Conservation (phyloP, 92 coral and sea anemone genomes). For the Umimayanthus chanpuru region DNA sequence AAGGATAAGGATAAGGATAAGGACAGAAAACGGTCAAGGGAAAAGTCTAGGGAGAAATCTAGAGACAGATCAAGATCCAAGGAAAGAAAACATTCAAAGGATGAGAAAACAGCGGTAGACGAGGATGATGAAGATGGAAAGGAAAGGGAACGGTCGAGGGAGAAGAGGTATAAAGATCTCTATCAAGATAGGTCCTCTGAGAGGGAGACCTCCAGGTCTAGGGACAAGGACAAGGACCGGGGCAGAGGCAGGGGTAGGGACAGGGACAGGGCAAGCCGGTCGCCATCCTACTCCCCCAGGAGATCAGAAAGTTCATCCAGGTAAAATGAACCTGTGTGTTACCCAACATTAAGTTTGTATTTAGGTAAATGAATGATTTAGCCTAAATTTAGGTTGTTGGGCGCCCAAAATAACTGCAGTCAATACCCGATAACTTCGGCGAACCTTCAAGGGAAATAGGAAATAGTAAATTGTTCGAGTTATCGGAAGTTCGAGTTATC, state of each 20-base stretch:
- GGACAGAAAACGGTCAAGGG: constrained; percentile 65
- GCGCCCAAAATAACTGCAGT: too few relatives aligned
- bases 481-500: too few relatives aligned
- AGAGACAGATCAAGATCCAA: constrained; percentile 65
- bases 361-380: too few relatives aligned
- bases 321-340: background rate
- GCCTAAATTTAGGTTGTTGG: too few relatives aligned
- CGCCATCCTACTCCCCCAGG: constrained; percentile 27
- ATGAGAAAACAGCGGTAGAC: constrained; percentile 41
- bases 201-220: constrained; percentile 37
- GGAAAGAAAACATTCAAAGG: constrained; percentile 47
- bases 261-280: constrained; percentile 34
- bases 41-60: constrained; percentile 58
- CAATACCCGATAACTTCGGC: too few relatives aligned
- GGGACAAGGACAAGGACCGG: constrained; percentile 38
- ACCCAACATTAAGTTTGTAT: too few relatives aligned
- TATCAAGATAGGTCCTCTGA: constrained; percentile 35
- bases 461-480: too few relatives aligned
- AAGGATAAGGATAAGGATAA: constrained; percentile 36
- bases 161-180: constrained; percentile 16
- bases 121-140: constrained; percentile 36
- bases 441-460: too few relatives aligned
- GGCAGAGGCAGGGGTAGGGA: constrained; percentile 35
- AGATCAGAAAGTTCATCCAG: constrained; percentile 38
- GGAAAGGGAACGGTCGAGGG: constrained; percentile 47